phyloP scores from a whole-genome alignment of 2,797 vertebrate genomes.

The Tachyglossus aculeatus region DNA sequence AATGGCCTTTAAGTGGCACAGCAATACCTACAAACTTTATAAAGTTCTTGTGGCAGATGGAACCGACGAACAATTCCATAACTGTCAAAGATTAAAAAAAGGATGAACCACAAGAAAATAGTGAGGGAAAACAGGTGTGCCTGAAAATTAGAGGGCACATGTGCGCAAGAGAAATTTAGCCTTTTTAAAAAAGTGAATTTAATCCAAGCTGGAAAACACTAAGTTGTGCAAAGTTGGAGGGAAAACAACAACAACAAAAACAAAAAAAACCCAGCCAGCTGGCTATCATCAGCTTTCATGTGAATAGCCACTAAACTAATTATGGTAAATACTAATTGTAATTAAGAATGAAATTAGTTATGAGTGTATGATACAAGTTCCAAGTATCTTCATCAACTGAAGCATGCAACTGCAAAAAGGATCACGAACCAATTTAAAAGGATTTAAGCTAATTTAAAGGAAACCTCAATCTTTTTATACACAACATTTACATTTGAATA shows the following conservation, averaged over 20 bases:
- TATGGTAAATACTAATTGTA: constrained; percentile 26
- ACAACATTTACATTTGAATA: background rate
- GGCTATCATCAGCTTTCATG: too few species aligned
- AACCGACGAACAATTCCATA: too few species aligned
- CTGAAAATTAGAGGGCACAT: background rate
- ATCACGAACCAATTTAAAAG: background rate
- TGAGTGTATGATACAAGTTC: background rate
- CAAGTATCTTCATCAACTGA: constrained; percentile 36
- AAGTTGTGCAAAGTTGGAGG: constrained; percentile 14
- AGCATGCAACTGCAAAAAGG: constrained; percentile 21
- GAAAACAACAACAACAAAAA: too few species aligned
- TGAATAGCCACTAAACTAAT: too few species aligned
- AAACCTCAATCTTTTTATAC: background rate
- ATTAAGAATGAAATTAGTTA: constrained; percentile 34
- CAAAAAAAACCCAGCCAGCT: too few species aligned
- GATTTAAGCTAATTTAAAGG: background rate
- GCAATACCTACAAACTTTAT: too few species aligned
- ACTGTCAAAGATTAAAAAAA: too few species aligned
- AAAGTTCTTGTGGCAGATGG: too few species aligned
- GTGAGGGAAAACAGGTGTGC: background rate
- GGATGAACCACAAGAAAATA: background rate
- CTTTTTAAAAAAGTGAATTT: background rate
- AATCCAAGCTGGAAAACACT: background rate
- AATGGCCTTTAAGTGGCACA: too few species aligned
- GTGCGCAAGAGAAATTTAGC: background rate